A percentile compares a stretch with the other conserved stretches of the same genome.
These are phyloP conservation scores for Hycleus cichorii DNA, from an alignment of 1,140 invertebrate species.

Conservation along the genomic window DNA sequence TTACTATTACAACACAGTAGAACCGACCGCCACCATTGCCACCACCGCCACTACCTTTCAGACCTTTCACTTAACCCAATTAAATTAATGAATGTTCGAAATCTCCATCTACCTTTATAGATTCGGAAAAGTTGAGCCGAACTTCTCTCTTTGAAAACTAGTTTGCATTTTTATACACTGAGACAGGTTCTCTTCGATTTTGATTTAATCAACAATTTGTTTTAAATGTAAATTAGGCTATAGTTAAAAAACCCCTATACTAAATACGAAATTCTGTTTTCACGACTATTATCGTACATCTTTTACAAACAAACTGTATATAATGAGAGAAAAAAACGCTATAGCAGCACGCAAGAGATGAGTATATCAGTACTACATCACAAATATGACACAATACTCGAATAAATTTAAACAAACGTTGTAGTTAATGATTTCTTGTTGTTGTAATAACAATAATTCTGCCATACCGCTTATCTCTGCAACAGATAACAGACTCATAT, in stretches of 20 bases:
- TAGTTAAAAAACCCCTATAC: too few species aligned
- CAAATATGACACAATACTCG: constrained; percentile 2
- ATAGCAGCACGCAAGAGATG: constrained; percentile 3
- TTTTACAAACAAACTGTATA: too few species aligned
- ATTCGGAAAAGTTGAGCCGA: constrained; percentile 15
- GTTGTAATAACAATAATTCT: background rate
- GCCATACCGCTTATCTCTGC: too few species aligned
- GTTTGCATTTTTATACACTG: constrained; percentile 16
- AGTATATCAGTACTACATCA: constrained; percentile 13
- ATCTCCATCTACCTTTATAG: constrained; percentile 25
- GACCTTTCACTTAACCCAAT: constrained; percentile 30
- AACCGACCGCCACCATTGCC: too few species aligned
- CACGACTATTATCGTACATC: too few species aligned
- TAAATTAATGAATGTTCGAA: constrained; percentile 29
- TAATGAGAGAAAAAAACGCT: background rate
- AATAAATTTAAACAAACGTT: constrained; percentile 10
- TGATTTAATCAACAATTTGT: too few species aligned
- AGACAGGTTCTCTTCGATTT: background rate
- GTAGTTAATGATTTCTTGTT: background rate
- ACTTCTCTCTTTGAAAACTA: constrained; percentile 8
- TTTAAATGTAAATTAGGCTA: too few species aligned
- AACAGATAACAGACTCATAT: too few species aligned
- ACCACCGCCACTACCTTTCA: constrained; percentile 6
- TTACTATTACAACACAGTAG: too few species aligned
- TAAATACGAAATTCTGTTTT: too few species aligned